These are phyloP conservation scores for Cheiracanthium punctorium DNA, from an alignment of 2,888 invertebrate genomes.

Conservation along the genomic window DNA sequence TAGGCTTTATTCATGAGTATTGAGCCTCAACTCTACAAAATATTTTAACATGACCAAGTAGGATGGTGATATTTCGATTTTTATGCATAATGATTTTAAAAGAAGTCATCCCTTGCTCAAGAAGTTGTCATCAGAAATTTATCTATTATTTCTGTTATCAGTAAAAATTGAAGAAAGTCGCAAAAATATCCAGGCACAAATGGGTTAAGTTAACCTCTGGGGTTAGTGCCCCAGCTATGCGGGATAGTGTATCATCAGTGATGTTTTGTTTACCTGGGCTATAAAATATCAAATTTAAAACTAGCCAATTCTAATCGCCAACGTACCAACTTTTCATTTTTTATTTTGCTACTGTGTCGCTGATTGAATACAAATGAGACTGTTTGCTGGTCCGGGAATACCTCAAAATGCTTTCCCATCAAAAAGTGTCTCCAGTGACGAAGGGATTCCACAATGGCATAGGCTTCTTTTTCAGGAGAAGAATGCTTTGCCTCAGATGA, in stretches of 20 bases:
- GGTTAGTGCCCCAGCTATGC: conserved; percentile 16
- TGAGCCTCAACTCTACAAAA: no score
- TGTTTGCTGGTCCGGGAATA: conserved; percentile 70
- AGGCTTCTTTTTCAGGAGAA: no score
- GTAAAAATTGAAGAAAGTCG: no score
- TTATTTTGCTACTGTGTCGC: conserved; percentile 59
- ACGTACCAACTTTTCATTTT: conserved; percentile 69
- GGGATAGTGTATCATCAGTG: conserved; percentile 52
- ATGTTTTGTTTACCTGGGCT: conserved; percentile 57
- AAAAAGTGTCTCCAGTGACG: conserved; percentile 51
- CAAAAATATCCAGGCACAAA: no score
- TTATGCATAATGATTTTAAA: no score
- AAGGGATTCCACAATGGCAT: background rate
- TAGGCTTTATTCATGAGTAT: no score
- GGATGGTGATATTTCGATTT: no score
- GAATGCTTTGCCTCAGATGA: background rate
- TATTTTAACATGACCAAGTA: no score
- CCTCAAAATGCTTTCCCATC: conserved; percentile 60
- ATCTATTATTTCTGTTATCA: no score
- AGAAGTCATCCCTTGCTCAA: no score
- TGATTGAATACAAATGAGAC: conserved; percentile 67
- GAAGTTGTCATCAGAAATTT: no score
- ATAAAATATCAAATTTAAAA: conserved; percentile 67
- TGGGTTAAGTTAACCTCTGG: background rate
- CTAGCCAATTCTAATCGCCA: conserved; percentile 68